Evolutionary conservation across 1,140 invertebrate genomes (phyloP), one percentile per base, ranked within the genome.

Genomic region (Kradibia gibbosae): DNA sequence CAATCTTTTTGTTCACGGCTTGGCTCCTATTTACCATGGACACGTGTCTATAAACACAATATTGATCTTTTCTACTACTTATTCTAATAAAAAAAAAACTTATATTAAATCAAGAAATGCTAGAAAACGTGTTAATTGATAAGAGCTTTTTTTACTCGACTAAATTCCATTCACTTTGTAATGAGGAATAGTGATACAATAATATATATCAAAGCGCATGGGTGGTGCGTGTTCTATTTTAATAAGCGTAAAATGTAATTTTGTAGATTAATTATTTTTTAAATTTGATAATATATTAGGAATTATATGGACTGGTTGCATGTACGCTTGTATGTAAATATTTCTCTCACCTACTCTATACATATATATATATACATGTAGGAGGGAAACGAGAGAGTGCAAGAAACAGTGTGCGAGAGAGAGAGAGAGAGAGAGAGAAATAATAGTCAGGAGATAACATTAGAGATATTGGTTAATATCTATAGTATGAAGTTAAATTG

Each of bases 401-500:
- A 10, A 39, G 62, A 67, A 34, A 67, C 13, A 67, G 62, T 17
- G 34, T 7, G 57, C 3, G 57, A 62, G 20, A 62, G 20, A 62
- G 60, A 62, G 60, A 31, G 20, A 53, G n/a, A 50, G 42, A 72
- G 3, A 31, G 25, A 50, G 4, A 1, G 42, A 45, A 42, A 31
- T 25, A 22, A 39, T 31, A 20, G 3, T 39, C 45, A 67, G 62
- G 36, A 39, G 3, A 28, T 22, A 39, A 67, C 20, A 39, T 67
- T 22, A 39, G 36, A 62, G 57, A 55, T 73, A 73, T 34, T 20
- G 25, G 31, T 28, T 73, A n/a, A 72, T 7, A 53, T 31, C 3
- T 34, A 73, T 15, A 34, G 28, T 28, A 28, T 22, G 48, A 72
- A 72, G 70, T 72, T 72, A 72, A 7, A 50, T 55, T 34, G 71